A percentile compares a stretch with the other conserved stretches of the same genome.
Evolutionary conservation across 64 coral and sea anemone genomes (phyloP).

Genomic region (Montipora sp.): DNA sequence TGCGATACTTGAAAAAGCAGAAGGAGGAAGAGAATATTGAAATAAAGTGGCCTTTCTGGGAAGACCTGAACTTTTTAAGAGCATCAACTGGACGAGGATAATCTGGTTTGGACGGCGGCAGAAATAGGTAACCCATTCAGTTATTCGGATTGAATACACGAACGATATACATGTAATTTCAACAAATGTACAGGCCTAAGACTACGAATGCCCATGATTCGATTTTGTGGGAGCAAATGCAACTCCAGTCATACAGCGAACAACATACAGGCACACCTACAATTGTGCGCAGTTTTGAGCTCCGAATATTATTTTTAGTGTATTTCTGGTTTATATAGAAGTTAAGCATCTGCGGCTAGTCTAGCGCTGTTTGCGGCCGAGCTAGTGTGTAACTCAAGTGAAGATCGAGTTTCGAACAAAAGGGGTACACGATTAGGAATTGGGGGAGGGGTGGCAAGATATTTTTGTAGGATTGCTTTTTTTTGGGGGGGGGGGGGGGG

Average conservation of each 20-base stretch:
- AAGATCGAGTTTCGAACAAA: neutral
- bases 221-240: constrained; percentile 45
- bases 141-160: neutral
- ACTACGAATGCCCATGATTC: constrained; percentile 14
- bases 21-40: no score
- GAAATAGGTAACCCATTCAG: constrained; percentile 48
- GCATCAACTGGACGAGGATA: constrained; percentile 52
- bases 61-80: constrained; percentile 34
- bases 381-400: neutral
- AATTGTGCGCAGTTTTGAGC: constrained; percentile 33
- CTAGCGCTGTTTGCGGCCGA: neutral
- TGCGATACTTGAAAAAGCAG: no score
- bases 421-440: neutral
- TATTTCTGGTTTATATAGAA: neutral
- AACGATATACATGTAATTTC: constrained; percentile 16
- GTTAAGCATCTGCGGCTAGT: neutral
- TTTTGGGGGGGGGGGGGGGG: neutral
- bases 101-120: constrained; percentile 19
- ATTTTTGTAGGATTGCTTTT: neutral
- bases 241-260: constrained; percentile 21
- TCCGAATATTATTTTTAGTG: constrained; percentile 23
- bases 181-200: constrained; percentile 39
- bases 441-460: neutral
- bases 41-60: constrained; percentile 41
- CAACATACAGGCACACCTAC: constrained; percentile 45